Evolutionary conservation across 2,113 vertebrate genomes (phyloP), one percentile per base, ranked within the genome.

Genomic region (Ivindomyrus marchei): DNA sequence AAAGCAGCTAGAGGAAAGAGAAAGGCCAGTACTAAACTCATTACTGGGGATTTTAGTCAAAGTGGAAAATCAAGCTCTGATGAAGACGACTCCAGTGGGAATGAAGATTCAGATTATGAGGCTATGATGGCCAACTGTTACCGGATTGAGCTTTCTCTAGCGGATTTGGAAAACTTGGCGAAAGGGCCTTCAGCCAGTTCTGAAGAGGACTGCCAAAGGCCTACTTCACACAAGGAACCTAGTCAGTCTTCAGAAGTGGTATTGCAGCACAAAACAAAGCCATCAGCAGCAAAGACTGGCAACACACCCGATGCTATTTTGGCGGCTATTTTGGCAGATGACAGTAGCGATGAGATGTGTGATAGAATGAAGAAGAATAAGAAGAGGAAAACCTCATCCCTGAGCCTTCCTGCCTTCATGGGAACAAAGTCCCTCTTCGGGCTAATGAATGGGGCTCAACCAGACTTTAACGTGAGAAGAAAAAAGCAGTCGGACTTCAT

Each of bases 221-320:
- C 70, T 10, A 36, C 90, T 31, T 85, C 62, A 19, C 86, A 87
- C 0, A 70, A 56, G n/a, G 88, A 58, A 46, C 50, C 91, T 0
- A 74, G 42, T 66, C 8, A 66, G 11, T 5, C 4, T 2, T 8
- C 91, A 39, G 80, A 90, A 36, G 53, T 2, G 3, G 90, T 89
- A 89, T 77, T 90, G 27, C 89, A 49, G 27, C 89, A 27, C 31
- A 90, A 31, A 36, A 0, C n/a, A 7, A 87, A 17, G 19, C 88
- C 74, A 15, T 21, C 13, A 17, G 15, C 52, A 52, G 56, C 89
- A 86, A 95, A 90, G 91, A 95, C 92, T 49, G 95, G 91, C 6
- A 94, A 93, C 86, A 93, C 58, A n/a, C 97, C 98, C 4, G 96
- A 97, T 45, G 97, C 98, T 49, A 97, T 98, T 90, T 90, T 99